These are phyloP conservation scores for Kryptolebias marmoratus DNA, from an alignment of 2,113 vertebrate species.

Conservation along the genomic window DNA sequence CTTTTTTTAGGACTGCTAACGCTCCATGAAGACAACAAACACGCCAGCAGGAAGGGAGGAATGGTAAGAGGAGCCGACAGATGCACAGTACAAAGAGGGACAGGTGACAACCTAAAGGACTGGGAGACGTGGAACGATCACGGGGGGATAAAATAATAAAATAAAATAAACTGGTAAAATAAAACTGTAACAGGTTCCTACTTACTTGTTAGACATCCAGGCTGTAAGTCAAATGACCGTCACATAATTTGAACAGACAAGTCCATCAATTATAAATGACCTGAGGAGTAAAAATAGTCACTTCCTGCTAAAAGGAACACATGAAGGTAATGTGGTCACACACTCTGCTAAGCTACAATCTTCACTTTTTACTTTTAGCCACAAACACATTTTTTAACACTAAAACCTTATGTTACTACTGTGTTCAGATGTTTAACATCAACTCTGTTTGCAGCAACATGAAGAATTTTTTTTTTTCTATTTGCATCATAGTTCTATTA, in stretches of 20 bases:
- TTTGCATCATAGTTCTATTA: not conserved
- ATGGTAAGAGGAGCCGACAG: not conserved
- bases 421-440: too few species aligned
- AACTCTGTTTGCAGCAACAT: too few species aligned
- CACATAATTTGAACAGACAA: constrained; percentile 55
- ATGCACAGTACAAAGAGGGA: not conserved
- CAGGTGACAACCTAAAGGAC: not conserved
- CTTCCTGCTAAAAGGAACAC: not conserved
- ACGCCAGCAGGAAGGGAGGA: not conserved
- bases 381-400: too few species aligned
- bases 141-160: not conserved
- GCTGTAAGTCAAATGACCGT: constrained; percentile 18
- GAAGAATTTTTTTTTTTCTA: not conserved
- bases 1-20: constrained; percentile 53
- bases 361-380: not conserved
- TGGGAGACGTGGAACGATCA: not conserved
- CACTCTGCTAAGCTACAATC: not conserved
- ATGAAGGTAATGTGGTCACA: not conserved
- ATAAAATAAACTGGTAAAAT: not conserved
- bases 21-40: constrained; percentile 71
- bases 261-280: constrained; percentile 54
- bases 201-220: constrained; percentile 23
- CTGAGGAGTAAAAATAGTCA: constrained; percentile 48
- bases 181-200: constrained; percentile 24
- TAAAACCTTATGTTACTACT: too few species aligned